Evolutionary conservation across 2,113 vertebrate species (phyloP), one percentile per base, ranked within the genome.

Genomic region (Opisthocomus hoazin): DNA sequence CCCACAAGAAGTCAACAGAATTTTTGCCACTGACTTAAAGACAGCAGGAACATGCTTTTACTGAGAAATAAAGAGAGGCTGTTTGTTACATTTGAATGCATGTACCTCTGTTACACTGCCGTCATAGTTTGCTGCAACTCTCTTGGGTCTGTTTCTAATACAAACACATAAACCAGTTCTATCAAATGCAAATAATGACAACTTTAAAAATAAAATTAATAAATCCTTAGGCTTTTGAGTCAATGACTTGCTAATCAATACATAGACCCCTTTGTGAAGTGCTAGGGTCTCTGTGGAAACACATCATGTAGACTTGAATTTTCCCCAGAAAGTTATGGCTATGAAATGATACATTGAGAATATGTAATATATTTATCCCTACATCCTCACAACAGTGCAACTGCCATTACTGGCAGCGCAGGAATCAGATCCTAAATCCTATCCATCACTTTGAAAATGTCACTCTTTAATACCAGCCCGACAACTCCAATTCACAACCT

Each of bases 391-490:
- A 93, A 56, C 17, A 74, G 45, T 68, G 41, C 76, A 94, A 34
- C 69, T 84, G 15, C 23, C 46, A 45, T 58, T 89, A 85, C 7
- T 86, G 73, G 41, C 80, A 73, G 45, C 18, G 12, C 43, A 73
- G 73, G 61, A 80, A 85, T 91, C n/a, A 2, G 58, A 77, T 34
- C 63, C 43, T 69, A 89, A 94, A 82, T 76, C 80, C 54, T 85
- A 71, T 46, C 76, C 73, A n/a, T 89, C 87, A 65, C 51, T 88
- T 91, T 71, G 7, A 23, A 96, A 97, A 80, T 75, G n/a, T 73
- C 76, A 93, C 41, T 77, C 30, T 24, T 43, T 69, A 68, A 79
- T 70, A 86, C n/a, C 50, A 76, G 22, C n/a, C 56, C 0, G 0
- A 61, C 37, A 58, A 26, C 57, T 89, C 56, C 76, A 78, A 12